Conservation (phyloP, 1,140 invertebrate genomes). For the Acromyrmex charruanus region DNA sequence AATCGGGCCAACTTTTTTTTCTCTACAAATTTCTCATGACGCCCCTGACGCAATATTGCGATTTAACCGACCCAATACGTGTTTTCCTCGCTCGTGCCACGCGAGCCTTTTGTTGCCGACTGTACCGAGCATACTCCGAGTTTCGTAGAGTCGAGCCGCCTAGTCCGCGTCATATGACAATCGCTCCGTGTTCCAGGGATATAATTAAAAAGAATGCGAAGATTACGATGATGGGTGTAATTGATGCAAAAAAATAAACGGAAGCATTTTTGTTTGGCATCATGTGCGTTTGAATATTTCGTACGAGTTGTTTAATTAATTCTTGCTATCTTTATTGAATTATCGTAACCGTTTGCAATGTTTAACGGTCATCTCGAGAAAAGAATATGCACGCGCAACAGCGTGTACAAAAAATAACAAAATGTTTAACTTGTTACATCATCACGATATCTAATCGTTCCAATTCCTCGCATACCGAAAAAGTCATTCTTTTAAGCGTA, state of each 20-base stretch:
- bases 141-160: conserved; percentile 67
- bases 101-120: conserved; percentile 60
- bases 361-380: conserved; percentile 21
- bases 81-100: background rate
- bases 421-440: background rate
- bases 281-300: background rate
- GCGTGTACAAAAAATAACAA: background rate
- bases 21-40: conserved; percentile 78
- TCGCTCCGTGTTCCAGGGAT: conserved; percentile 69
- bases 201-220: conserved; percentile 55
- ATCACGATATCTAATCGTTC: background rate
- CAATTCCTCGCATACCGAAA: background rate
- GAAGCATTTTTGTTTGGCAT: background rate
- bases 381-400: background rate
- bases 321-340: conserved; percentile 17
- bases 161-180: conserved; percentile 80
- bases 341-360: background rate
- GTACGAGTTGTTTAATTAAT: background rate
- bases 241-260: background rate
- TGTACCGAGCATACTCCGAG: conserved; percentile 74
- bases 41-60: conserved; percentile 78
- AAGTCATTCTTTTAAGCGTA: conserved; percentile 42
- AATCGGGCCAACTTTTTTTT: conserved; percentile 81
- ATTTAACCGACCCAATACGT: conserved; percentile 67
- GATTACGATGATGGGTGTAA: background rate